Conservation (phyloP, 2,113 vertebrate species). For the Sinosuthora webbiana region DNA sequence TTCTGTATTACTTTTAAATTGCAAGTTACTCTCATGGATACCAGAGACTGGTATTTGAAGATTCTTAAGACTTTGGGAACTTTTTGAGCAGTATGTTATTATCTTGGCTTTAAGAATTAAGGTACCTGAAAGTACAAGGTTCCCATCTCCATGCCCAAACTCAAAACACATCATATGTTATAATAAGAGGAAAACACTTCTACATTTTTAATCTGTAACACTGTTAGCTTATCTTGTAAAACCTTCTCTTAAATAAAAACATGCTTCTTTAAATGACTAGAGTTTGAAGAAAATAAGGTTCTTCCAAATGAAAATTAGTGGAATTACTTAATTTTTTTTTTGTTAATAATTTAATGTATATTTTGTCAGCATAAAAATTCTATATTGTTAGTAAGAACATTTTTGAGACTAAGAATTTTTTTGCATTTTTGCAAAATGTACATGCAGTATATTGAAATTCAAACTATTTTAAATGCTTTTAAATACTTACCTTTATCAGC, state of each 20-base stretch:
- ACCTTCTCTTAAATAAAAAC: not conserved
- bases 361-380: not conserved
- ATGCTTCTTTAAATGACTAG: not conserved
- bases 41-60: not conserved
- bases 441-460: not conserved
- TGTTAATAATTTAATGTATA: not conserved
- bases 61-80: not conserved
- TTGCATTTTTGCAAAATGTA: not conserved
- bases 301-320: not conserved
- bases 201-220: not conserved
- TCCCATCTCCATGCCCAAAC: not conserved
- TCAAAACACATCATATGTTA: not conserved
- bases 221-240: not conserved
- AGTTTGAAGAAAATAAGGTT: not conserved
- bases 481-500: not conserved
- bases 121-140: not conserved
- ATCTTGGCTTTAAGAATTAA: not conserved
- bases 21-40: not conserved
- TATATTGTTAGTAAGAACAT: not conserved
- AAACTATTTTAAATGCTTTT: not conserved
- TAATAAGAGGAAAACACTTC: not conserved
- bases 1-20: conserved; percentile 21
- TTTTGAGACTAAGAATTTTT: not conserved
- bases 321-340: not conserved
- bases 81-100: not conserved